phyloP scores from a whole-genome alignment of 2,888 invertebrate genomes.

The Drosophila vallismaia region DNA sequence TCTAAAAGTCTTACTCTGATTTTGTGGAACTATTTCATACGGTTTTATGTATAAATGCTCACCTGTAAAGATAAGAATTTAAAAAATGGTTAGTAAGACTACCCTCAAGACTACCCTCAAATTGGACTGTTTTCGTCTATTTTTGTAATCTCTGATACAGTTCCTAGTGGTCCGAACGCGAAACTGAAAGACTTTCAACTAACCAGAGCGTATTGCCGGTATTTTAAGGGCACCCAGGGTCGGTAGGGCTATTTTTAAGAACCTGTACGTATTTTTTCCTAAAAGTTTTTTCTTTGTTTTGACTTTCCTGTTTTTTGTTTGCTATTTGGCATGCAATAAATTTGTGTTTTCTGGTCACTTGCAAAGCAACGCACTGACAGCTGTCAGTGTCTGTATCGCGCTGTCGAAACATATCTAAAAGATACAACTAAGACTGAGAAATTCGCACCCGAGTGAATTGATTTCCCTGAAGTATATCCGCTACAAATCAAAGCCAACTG shows the following conservation, averaged over 20 bases:
- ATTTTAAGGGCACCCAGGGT: constrained; percentile 78
- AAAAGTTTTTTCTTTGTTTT: constrained; percentile 10
- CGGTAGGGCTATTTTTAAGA: constrained; percentile 67
- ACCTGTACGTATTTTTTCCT: constrained; percentile 35
- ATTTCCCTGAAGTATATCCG: constrained; percentile 34
- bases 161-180: neutral
- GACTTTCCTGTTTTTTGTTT: constrained; percentile 20
- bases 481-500: constrained; percentile 16
- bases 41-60: constrained; percentile 23
- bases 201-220: constrained; percentile 67
- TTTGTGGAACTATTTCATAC: no score
- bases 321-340: constrained; percentile 59
- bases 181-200: constrained; percentile 13
- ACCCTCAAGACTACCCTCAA: neutral
- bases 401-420: constrained; percentile 30
- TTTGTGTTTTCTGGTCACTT: constrained; percentile 67
- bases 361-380: constrained; percentile 58
- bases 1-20: neutral
- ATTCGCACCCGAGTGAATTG: constrained; percentile 27
- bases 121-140: neutral
- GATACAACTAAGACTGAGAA: constrained; percentile 41
- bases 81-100: constrained; percentile 1
- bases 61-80: constrained; percentile 52
- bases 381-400: constrained; percentile 55
- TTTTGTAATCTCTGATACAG: neutral